Evolutionary conservation across 92 coral and sea anemone species (phyloP).

Genomic region (Epizoanthus illoricatus): DNA sequence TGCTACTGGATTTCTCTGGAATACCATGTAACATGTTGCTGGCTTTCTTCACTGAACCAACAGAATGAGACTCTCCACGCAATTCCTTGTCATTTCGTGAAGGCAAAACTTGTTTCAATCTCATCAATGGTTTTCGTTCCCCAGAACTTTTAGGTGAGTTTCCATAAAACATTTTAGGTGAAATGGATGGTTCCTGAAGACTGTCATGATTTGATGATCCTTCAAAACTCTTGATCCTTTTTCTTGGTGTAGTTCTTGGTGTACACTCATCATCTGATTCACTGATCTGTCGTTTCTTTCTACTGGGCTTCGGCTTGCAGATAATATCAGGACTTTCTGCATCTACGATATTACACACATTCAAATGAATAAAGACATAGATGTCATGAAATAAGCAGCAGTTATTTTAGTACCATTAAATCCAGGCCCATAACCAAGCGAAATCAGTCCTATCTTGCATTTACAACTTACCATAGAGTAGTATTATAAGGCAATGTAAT

Average conservation of each 20-base stretch:
- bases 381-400: too few relatives aligned
- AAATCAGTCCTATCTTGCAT: too few relatives aligned
- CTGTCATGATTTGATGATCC: neutral
- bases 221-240: slow-evolving; percentile 1
- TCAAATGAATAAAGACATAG: too few relatives aligned
- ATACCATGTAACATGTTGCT: neutral
- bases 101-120: neutral
- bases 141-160: neutral
- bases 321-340: neutral
- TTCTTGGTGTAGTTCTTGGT: slow-evolving; percentile 2
- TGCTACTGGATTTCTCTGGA: neutral
- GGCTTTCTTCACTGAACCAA: slow-evolving; percentile 1
- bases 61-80: neutral
- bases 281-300: neutral
- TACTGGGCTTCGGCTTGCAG: neutral
- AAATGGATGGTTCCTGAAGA: neutral
- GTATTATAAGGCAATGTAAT: too few relatives aligned
- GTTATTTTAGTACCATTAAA: too few relatives aligned
- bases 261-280: slow-evolving; percentile 3
- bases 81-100: neutral
- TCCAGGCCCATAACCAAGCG: too few relatives aligned
- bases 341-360: too few relatives aligned
- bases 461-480: too few relatives aligned
- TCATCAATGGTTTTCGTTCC: slow-evolving; percentile 9
- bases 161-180: neutral